Evolutionary conservation across 2,113 vertebrate genomes (phyloP).

Genomic region (Tachuris rubrigastra): DNA sequence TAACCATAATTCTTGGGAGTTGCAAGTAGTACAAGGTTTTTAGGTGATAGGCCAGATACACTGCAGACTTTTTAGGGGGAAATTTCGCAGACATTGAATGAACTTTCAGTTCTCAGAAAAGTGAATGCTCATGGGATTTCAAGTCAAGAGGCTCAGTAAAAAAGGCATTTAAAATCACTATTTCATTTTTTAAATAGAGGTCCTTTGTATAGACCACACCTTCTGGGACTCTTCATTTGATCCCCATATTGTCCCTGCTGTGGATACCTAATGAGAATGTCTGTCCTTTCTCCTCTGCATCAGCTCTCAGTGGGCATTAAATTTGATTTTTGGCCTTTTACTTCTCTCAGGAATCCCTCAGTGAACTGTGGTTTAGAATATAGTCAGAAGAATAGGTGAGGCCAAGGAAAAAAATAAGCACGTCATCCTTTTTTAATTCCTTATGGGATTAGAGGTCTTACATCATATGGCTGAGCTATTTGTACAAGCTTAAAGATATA

Average conservation of each 20-base stretch:
- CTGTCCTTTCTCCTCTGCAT: not conserved
- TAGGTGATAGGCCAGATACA: not conserved
- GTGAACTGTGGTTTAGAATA: not conserved
- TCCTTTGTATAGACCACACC: not conserved
- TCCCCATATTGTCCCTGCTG: not conserved
- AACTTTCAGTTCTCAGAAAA: not conserved
- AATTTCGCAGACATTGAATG: not conserved
- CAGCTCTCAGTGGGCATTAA: not conserved
- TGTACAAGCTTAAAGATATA: not conserved
- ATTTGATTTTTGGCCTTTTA: not conserved
- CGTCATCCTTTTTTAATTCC: not conserved
- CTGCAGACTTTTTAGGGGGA: not conserved
- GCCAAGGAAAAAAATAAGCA: not conserved
- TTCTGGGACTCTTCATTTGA: not conserved
- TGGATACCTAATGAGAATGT: not conserved
- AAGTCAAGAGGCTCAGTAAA: not conserved
- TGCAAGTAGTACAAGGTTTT: not conserved
- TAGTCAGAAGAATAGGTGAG: not conserved
- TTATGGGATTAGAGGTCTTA: not conserved
- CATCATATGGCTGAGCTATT: not conserved
- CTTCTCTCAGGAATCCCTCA: not conserved
- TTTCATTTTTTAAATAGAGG: not conserved
- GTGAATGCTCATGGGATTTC: not conserved
- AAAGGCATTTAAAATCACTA: not conserved
- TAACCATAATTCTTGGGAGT: not conserved